Evolutionary conservation across 2,797 vertebrate genomes (phyloP), one percentile per base, ranked within the genome.

Genomic region (Falco peregrinus): DNA sequence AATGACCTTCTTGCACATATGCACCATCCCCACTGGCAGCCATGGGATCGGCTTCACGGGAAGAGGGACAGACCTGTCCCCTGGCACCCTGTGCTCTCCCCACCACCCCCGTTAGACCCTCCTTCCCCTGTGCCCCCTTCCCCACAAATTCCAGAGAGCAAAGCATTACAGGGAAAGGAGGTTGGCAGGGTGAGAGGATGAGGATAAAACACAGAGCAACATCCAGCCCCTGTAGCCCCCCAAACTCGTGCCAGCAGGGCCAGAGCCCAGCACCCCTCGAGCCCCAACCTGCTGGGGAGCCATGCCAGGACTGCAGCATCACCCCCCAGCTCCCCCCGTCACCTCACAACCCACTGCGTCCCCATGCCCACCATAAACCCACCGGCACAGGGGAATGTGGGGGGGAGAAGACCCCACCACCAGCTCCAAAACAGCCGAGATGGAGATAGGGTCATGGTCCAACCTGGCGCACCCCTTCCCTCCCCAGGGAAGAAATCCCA

Each of bases 1-100:
- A 75, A 91, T 97, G 97, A 97, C 97, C 97, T 97, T 97, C 96
- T 87, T 94, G 74, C 60, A 79, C 84, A 84, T 35, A 84, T 11
- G 13, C 80, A 10, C 56, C 19, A 2, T 81, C 67, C 69, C 47
- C 87, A 80, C 3, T 39, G 85, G 75, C 76, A 60, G 70, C 91
- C 93, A 89, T 65, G 70, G 87, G 87, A 95, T 83, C 65, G 6
- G 67, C 15, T 37, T 94, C 96, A 95, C 18, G 45, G 73, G 83
- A 85, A 84, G 56, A 85, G 47, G 20, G 67, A 89, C 29, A 92
- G 75, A 83, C 75, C 84, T 89, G 67, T 63, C 77, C 60, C 65
- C 8, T 5, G 53, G 61, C 84, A 85, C 26, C 45, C 13, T 2
- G 4, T 1, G 5, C 24, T 54, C 26, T 24, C 54, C 57, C n/a